A percentile compares a stretch with the other conserved stretches of the same genome.
phyloP scores from a whole-genome alignment of 2,888 invertebrate genomes.

The Cheilosia soror region DNA sequence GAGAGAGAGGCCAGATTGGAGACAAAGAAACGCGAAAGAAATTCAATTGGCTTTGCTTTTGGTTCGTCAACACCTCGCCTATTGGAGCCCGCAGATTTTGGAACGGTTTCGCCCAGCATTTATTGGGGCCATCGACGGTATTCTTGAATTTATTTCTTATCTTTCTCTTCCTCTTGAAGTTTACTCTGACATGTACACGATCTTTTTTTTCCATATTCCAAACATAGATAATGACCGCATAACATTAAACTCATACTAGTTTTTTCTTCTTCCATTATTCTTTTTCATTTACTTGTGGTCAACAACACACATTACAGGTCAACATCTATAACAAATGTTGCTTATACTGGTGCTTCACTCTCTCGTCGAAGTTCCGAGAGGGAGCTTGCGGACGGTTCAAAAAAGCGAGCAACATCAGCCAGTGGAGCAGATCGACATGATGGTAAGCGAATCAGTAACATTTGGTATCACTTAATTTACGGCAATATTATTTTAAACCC shows the following conservation, averaged over 20 bases:
- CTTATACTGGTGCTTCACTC: conserved; percentile 90
- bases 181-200: conserved; percentile 5
- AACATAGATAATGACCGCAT: conserved; percentile 41
- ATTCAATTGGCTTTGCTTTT: conserved; percentile 92
- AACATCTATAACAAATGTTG: conserved; percentile 95
- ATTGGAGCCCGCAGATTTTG: conserved; percentile 92
- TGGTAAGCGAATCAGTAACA: conserved; percentile 83
- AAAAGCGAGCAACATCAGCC: conserved; percentile 91
- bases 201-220: conserved; percentile 30
- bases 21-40: conserved; percentile 90
- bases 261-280: conserved; percentile 20
- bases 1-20: conserved; percentile 93
- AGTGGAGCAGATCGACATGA: conserved; percentile 89
- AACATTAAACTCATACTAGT: conserved; percentile 17
- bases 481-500: conserved; percentile 55
- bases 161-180: conserved; percentile 42
- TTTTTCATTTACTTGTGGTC: conserved; percentile 45
- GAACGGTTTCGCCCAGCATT: conserved; percentile 83
- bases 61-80: conserved; percentile 96
- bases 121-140: conserved; percentile 94
- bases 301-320: conserved; percentile 85
- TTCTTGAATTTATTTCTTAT: conserved; percentile 33
- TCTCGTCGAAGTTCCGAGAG: conserved; percentile 94
- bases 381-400: conserved; percentile 88
- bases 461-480: conserved; percentile 58